Evolutionary conservation across 92 coral and sea anemone genomes (phyloP), one percentile per base, ranked within the genome.

Genomic region (Scolanthus callimorphus): DNA sequence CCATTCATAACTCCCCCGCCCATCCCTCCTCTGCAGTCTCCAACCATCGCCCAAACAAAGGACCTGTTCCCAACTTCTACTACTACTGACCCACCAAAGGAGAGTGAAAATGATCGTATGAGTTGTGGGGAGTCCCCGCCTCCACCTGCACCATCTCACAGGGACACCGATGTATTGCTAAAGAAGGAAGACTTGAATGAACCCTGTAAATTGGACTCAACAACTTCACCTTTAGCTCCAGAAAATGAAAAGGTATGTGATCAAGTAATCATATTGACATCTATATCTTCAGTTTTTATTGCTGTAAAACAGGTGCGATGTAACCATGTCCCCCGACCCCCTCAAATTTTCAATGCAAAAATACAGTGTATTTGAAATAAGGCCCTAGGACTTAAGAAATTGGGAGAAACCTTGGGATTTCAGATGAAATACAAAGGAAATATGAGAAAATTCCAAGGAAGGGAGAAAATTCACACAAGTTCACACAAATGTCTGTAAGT

Each of bases 1-100:
- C 79, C 85, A 24, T 70, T 78, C 59, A 87, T 87, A 21, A 87
- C 90, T 1, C 89, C 96, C 3, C 88, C 89, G 3, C 90, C 89
- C 4, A 81, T 80, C 44, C 79, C 83, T 25, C 80, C 92, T 29
- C 60, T 84, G n/a, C 76, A 81, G 53, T 41, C 78, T 22, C 69
- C 81, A 31, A 68, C 80, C 8, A 62, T 24, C 23, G 68, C 73
- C 29, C 88, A 81, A 31, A 58, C 60, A 47, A 73, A 78, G 48
- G 96, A 87, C 48, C 20, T 76, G 2, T 61, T 76, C 26, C 90
- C 96, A 17, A 63, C 84, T 22, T 88, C 99, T 12, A 85, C 95
- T 29, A 88, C 87, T 29, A 37, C 66, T 11, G 83, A 77, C 24
- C 79, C 75, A 10, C 69, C 85, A 31, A 67, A 75, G 54, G 87